Evolutionary conservation across 2,797 vertebrate species (phyloP).

Genomic region (Benthosema pterotum): DNA sequence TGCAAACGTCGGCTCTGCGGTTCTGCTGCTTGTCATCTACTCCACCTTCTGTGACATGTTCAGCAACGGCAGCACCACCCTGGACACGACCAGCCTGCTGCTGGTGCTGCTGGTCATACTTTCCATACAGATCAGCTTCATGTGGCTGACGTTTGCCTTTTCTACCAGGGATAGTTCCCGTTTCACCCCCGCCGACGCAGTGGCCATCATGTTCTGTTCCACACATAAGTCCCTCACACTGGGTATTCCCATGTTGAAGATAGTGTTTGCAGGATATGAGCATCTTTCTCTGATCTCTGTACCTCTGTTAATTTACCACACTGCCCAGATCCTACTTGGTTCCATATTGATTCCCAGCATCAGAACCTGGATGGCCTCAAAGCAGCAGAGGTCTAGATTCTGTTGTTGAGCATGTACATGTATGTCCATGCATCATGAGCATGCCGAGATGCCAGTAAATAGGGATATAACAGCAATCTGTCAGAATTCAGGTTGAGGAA

Average conservation of each 20-base stretch:
- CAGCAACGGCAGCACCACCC: slow-evolving; percentile 89
- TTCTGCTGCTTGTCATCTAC: slow-evolving; percentile 97
- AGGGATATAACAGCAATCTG: too few species aligned
- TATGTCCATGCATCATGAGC: too few species aligned
- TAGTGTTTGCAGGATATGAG: slow-evolving; percentile 92
- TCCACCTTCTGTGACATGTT: slow-evolving; percentile 98
- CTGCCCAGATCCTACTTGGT: slow-evolving; percentile 97
- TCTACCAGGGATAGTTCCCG: slow-evolving; percentile 89
- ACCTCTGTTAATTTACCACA: slow-evolving; percentile 96
- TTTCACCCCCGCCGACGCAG: slow-evolving; percentile 85
- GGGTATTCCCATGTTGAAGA: slow-evolving; percentile 98
- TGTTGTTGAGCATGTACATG: too few species aligned
- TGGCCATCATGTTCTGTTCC: slow-evolving; percentile 92
- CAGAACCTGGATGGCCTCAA: slow-evolving; percentile 91
- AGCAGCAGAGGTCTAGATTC: slow-evolving; percentile 83
- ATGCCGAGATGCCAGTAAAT: too few species aligned
- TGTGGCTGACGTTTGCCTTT: slow-evolving; percentile 91
- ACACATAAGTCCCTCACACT: slow-evolving; percentile 98
- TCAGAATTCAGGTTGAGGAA: too few species aligned
- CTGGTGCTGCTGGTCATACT: slow-evolving; percentile 92
- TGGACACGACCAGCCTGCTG: slow-evolving; percentile 91
- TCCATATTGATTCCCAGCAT: slow-evolving; percentile 91
- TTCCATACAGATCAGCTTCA: slow-evolving; percentile 93
- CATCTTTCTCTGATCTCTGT: slow-evolving; percentile 94
- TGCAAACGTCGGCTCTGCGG: slow-evolving; percentile 88